phyloP scores from a whole-genome alignment of 2,888 invertebrate species.

The Drosophila suboccidentalis region DNA sequence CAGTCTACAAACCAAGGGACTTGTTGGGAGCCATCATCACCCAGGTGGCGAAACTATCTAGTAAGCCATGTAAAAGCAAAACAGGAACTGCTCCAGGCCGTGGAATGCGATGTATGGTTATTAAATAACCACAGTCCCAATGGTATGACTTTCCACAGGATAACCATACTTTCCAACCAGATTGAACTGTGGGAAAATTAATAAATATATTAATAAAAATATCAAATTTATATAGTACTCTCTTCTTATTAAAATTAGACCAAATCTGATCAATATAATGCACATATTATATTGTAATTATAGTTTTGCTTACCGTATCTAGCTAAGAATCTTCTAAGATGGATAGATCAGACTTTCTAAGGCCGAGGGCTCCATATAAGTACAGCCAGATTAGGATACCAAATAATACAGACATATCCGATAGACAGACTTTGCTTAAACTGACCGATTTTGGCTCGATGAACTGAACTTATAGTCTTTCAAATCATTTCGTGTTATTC shows the following conservation, averaged over 20 bases:
- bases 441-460: background rate
- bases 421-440: background rate
- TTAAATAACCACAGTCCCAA: slow-evolving; percentile 90
- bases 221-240: too few relatives aligned
- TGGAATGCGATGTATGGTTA: slow-evolving; percentile 90
- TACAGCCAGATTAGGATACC: slow-evolving; percentile 5
- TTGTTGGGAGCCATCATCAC: slow-evolving; percentile 89
- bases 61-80: slow-evolving; percentile 89
- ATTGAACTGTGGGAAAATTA: background rate
- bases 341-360: background rate
- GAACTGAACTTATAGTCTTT: background rate
- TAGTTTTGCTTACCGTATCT: slow-evolving; percentile 2
- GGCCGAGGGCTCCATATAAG: background rate
- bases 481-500: background rate
- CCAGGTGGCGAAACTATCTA: slow-evolving; percentile 90
- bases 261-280: too few relatives aligned
- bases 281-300: too few relatives aligned
- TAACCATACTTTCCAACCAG: slow-evolving; percentile 87
- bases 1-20: slow-evolving; percentile 74
- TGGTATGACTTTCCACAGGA: slow-evolving; percentile 87
- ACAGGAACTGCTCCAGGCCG: slow-evolving; percentile 86
- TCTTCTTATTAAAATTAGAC: too few relatives aligned
- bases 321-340: slow-evolving; percentile 41
- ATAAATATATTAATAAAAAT: too few relatives aligned
- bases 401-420: slow-evolving; percentile 8